These are phyloP conservation scores for Callipepla squamata DNA, from an alignment of 2,113 vertebrate species.

Conservation along the genomic window DNA sequence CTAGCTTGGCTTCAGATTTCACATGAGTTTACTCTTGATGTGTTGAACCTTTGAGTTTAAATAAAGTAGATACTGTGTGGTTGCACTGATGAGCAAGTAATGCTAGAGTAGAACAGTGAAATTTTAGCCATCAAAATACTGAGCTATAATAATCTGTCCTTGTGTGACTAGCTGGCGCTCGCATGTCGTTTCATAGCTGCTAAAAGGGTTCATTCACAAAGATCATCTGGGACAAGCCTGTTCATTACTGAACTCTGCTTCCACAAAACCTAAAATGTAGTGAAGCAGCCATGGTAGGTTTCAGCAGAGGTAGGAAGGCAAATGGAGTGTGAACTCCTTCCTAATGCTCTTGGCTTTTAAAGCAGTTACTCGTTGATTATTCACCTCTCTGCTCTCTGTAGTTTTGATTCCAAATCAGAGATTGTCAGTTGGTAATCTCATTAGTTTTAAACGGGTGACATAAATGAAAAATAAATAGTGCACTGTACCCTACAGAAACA, in stretches of 20 bases:
- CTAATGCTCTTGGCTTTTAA: background rate
- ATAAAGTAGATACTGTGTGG: background rate
- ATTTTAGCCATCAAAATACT: background rate
- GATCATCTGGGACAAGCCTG: background rate
- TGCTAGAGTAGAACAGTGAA: background rate
- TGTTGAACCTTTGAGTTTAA: background rate
- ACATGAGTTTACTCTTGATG: background rate
- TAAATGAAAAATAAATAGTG: background rate
- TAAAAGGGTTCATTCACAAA: background rate
- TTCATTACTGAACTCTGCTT: background rate
- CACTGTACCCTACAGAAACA: background rate
- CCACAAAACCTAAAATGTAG: background rate
- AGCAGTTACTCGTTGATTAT: background rate
- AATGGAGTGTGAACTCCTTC: background rate
- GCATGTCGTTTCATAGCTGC: background rate
- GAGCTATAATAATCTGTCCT: background rate
- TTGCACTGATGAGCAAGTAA: background rate
- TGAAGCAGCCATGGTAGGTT: background rate
- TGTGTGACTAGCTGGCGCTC: background rate
- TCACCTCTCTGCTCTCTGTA: background rate
- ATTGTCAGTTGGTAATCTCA: background rate
- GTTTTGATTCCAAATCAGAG: background rate
- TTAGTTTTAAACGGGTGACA: background rate
- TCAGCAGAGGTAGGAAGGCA: background rate
- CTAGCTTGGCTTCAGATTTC: background rate